Conservation (phyloP, 2,797 vertebrate species). For the Sandelia bainsii region DNA sequence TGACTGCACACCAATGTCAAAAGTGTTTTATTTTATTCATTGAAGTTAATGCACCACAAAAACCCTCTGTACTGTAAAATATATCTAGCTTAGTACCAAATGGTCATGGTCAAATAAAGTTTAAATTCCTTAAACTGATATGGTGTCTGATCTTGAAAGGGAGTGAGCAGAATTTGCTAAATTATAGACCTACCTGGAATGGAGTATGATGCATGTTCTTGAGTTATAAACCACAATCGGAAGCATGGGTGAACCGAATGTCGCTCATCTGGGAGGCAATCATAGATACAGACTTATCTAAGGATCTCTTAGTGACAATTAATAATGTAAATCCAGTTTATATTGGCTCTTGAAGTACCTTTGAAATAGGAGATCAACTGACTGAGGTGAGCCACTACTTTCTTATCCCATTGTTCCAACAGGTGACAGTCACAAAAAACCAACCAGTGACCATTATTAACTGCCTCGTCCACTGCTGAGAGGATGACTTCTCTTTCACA, state of each 20-base stretch:
- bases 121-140: background rate
- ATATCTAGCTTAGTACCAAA: background rate
- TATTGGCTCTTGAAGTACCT: constrained; percentile 61
- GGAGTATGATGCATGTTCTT: constrained; percentile 62
- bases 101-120: background rate
- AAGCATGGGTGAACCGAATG: constrained; percentile 75
- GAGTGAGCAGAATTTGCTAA: background rate
- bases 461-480: constrained; percentile 71
- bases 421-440: constrained; percentile 89
- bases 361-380: constrained; percentile 49
- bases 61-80: background rate
- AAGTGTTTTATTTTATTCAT: background rate
- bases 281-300: background rate
- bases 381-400: constrained; percentile 71
- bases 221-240: constrained; percentile 87
- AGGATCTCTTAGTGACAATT: background rate
- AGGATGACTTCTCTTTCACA: constrained; percentile 68
- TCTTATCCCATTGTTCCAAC: constrained; percentile 81
- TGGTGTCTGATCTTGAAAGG: background rate
- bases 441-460: constrained; percentile 86
- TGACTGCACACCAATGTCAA: background rate
- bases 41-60: background rate
- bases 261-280: constrained; percentile 25
- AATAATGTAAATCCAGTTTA: background rate
- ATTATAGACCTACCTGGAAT: constrained; percentile 84